phyloP scores from a whole-genome alignment of 2,888 invertebrate genomes.

The Ophion costatus region DNA sequence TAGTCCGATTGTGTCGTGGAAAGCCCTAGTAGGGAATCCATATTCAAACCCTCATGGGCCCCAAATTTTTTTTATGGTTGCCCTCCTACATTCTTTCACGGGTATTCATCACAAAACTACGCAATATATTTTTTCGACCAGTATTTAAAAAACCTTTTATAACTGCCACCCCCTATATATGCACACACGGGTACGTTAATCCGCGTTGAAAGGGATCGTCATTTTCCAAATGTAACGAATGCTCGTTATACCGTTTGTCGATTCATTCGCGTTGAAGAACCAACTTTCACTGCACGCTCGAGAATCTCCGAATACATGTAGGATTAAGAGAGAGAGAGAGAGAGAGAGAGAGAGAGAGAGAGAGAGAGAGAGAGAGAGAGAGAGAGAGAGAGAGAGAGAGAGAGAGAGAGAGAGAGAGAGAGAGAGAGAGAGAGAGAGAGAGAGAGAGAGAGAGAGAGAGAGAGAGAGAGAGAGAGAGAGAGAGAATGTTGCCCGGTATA shows the following conservation, averaged over 20 bases:
- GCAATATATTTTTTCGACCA: too few relatives aligned
- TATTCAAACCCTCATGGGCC: too few relatives aligned
- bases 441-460: too few relatives aligned
- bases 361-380: not conserved
- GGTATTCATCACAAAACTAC: too few relatives aligned
- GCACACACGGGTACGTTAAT: not conserved
- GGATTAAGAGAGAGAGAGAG: not conserved
- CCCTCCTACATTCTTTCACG: too few relatives aligned
- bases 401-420: not conserved
- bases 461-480: too few relatives aligned
- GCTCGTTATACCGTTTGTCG: slow-evolving; percentile 5
- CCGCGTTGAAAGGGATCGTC: not conserved
- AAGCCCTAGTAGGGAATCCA: too few relatives aligned
- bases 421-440: not conserved
- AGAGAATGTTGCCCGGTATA: not conserved
- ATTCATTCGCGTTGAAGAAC: not conserved
- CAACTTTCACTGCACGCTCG: not conserved
- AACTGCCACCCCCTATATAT: too few relatives aligned
- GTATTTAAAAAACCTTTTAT: too few relatives aligned
- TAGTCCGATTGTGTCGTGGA: too few relatives aligned
- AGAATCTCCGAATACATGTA: not conserved
- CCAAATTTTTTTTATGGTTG: too few relatives aligned
- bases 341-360: too few relatives aligned
- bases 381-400: not conserved
- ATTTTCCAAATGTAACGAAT: not conserved